These are phyloP conservation scores for Lapara coniferarum DNA, from an alignment of 2,888 invertebrate species.

Conservation along the genomic window DNA sequence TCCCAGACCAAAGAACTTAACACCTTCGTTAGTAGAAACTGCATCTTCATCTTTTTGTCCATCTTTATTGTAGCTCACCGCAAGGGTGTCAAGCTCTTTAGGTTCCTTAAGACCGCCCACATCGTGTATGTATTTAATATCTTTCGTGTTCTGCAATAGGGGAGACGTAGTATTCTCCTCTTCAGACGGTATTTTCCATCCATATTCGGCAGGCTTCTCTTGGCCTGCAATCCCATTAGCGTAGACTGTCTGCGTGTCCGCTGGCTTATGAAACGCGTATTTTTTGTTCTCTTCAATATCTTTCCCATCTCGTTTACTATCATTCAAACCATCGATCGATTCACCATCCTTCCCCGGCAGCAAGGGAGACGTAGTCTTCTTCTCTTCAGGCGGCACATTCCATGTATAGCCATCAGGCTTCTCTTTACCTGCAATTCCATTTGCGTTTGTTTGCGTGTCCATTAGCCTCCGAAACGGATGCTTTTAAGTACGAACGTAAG, in stretches of 20 bases:
- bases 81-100: slow-evolving; percentile 54
- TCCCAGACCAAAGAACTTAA: slow-evolving; percentile 80
- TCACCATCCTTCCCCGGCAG: slow-evolving; percentile 66
- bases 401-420: slow-evolving; percentile 66
- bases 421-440: slow-evolving; percentile 79
- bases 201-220: too few relatives aligned
- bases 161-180: too few relatives aligned
- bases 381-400: slow-evolving; percentile 78
- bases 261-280: too few relatives aligned
- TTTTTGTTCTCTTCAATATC: slow-evolving; percentile 56
- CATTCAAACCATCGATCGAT: slow-evolving; percentile 65
- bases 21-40: slow-evolving; percentile 75
- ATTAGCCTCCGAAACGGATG: slow-evolving; percentile 66
- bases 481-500: slow-evolving; percentile 61
- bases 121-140: too few relatives aligned
- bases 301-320: slow-evolving; percentile 56
- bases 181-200: too few relatives aligned
- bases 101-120: slow-evolving; percentile 56
- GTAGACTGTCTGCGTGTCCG: too few relatives aligned
- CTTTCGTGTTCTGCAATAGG: too few relatives aligned
- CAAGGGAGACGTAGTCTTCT: slow-evolving; percentile 77
- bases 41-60: slow-evolving; percentile 71
- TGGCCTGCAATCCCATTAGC: too few relatives aligned
- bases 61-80: slow-evolving; percentile 60
- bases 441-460: slow-evolving; percentile 74